Evolutionary conservation across 2,797 vertebrate species (phyloP).

Genomic region (Chaunax sp.): DNA sequence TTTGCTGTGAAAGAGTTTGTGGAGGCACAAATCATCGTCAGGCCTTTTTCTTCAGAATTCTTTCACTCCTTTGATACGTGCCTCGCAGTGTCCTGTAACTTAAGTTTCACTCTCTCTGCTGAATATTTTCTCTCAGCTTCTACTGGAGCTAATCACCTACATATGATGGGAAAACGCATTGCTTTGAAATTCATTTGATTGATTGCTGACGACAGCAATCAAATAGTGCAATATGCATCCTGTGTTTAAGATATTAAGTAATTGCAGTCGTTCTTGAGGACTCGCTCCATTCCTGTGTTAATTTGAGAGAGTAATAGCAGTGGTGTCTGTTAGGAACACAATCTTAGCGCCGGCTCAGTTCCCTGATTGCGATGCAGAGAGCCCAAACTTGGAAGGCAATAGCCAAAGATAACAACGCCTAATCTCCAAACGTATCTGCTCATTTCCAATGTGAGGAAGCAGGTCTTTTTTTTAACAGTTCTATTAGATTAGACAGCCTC

Average conservation of each 20-base stretch:
- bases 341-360: conserved; percentile 45
- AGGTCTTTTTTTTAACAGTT: conserved; percentile 57
- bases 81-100: conserved; percentile 23
- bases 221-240: conserved; percentile 31
- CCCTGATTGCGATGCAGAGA: conserved; percentile 64
- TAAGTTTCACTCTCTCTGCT: conserved; percentile 23
- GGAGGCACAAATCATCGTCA: conserved; percentile 67
- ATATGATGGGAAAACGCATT: conserved; percentile 24
- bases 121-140: conserved; percentile 27
- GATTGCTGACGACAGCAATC: conserved; percentile 45
- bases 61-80: conserved; percentile 56
- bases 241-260: conserved; percentile 34
- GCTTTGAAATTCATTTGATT: conserved; percentile 43
- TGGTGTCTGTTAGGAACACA: conserved; percentile 58
- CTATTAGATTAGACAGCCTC: conserved; percentile 77
- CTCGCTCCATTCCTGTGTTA: conserved; percentile 41
- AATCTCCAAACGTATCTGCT: conserved; percentile 78
- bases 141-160: conserved; percentile 29
- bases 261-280: conserved; percentile 35
- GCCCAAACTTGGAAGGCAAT: conserved; percentile 35
- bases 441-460: conserved; percentile 64
- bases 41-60: conserved; percentile 46
- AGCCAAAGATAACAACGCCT: conserved; percentile 75
- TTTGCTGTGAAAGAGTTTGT: conserved; percentile 52
- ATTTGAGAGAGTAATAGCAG: conserved; percentile 41